A percentile compares a stretch with the other conserved stretches of the same genome.
These are phyloP conservation scores for Drosophila tripunctata DNA, from an alignment of 2,888 invertebrate species.

Conservation along the genomic window DNA sequence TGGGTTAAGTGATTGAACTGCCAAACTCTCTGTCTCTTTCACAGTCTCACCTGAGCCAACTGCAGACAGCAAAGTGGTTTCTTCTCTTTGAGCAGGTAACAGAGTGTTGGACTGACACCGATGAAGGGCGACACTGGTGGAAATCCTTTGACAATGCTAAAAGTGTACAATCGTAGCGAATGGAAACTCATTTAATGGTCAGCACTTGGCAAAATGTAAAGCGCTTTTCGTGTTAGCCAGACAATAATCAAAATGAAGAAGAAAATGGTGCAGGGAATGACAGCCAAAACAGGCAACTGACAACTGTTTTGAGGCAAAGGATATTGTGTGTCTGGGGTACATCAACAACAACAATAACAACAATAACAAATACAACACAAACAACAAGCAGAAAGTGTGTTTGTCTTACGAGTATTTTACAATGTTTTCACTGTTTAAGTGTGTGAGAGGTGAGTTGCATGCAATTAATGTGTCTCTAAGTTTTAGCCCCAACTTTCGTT, in stretches of 20 bases:
- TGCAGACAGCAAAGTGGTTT: slow-evolving; percentile 98
- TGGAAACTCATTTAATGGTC: not conserved
- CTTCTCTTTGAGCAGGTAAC: slow-evolving; percentile 97
- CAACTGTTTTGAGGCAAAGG: not conserved
- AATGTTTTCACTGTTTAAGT: not conserved
- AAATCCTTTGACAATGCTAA: slow-evolving; percentile 97
- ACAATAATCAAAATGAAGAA: slow-evolving; percentile 12
- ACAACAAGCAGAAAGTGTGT: slow-evolving; percentile 7
- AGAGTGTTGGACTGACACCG: slow-evolving; percentile 98
- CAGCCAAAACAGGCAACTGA: slow-evolving; percentile 6
- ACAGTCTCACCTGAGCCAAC: slow-evolving; percentile 92
- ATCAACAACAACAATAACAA: not conserved
- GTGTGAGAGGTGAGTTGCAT: slow-evolving; percentile 14
- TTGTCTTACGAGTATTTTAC: slow-evolving; percentile 10
- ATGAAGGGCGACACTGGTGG: slow-evolving; percentile 99
- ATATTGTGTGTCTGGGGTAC: not conserved
- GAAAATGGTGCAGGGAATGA: slow-evolving; percentile 32
- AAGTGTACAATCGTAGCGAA: slow-evolving; percentile 58
- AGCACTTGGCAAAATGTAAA: slow-evolving; percentile 10
- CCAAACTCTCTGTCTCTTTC: too few relatives aligned
- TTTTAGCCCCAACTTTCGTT: not conserved
- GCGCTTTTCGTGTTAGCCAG: slow-evolving; percentile 28
- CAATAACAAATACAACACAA: slow-evolving; percentile 8
- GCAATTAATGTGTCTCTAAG: slow-evolving; percentile 31
- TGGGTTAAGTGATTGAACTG: slow-evolving; percentile 11